Conservation (phyloP, 2,797 vertebrate species). For the Octomys mimax region DNA sequence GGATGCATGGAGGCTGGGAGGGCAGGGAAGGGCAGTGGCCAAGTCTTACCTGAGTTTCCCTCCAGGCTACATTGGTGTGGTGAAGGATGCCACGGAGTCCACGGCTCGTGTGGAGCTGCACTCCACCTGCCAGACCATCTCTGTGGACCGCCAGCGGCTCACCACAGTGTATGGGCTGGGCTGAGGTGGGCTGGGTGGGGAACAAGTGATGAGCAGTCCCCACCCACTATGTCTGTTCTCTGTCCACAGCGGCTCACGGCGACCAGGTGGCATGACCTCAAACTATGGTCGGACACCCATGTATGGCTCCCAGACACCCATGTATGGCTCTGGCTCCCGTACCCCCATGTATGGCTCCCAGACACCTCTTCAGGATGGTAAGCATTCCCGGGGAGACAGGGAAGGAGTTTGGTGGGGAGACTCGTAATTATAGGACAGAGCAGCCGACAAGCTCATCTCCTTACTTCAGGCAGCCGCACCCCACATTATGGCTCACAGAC, state of each 20-base stretch:
- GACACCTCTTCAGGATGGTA: conserved; percentile 96
- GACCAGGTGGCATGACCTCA: conserved; percentile 93
- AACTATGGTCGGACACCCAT: conserved; percentile 94
- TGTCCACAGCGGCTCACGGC: conserved; percentile 91
- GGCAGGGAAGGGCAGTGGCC: background rate
- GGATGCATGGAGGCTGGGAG: background rate
- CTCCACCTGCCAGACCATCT: conserved; percentile 98
- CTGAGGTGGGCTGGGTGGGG: background rate
- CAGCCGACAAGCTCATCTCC: background rate
- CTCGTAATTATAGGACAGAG: background rate
- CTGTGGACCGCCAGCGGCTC: conserved; percentile 95
- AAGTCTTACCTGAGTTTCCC: background rate
- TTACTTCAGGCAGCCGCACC: conserved; percentile 92
- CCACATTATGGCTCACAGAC: conserved; percentile 98
- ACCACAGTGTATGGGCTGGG: conserved; percentile 92
- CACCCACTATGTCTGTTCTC: background rate
- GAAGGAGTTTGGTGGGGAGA: rapidly evolving
- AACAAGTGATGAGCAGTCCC: background rate
- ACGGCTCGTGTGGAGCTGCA: conserved; percentile 97
- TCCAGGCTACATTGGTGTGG: conserved; percentile 96
- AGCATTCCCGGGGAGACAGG: conserved; percentile 61
- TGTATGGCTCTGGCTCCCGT: conserved; percentile 96
- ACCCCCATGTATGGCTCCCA: conserved; percentile 98
- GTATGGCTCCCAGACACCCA: conserved; percentile 97
- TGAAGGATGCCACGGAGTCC: conserved; percentile 97